Evolutionary conservation across 2,113 vertebrate genomes (phyloP).

Genomic region (Cnemophilus loriae): DNA sequence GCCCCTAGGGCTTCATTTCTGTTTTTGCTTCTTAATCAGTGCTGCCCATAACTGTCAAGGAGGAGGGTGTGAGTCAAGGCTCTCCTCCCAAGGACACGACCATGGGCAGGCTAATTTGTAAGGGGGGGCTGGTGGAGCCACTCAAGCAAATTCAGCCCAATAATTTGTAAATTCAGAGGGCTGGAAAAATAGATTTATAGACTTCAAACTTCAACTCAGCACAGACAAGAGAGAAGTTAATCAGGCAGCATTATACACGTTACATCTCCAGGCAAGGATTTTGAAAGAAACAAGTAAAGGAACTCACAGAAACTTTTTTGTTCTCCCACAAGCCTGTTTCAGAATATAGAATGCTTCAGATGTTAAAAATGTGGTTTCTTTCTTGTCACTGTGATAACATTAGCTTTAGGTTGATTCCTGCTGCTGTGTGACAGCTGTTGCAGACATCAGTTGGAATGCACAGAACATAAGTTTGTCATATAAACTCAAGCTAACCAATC

Average conservation of each 20-base stretch:
- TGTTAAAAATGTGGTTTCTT: not conserved
- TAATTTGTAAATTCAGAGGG: not conserved
- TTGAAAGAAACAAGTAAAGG: not conserved
- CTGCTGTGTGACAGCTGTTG: conserved; percentile 20
- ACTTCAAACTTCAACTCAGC: not conserved
- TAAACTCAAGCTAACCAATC: not conserved
- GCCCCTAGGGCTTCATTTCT: not conserved
- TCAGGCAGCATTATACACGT: not conserved
- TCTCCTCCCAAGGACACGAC: not conserved
- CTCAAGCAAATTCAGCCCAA: not conserved
- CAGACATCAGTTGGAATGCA: not conserved
- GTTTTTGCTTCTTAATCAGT: accelerated
- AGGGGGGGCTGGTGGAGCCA: not conserved
- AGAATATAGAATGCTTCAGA: not conserved
- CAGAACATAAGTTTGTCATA: not conserved
- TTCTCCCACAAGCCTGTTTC: not conserved
- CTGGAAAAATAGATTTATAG: not conserved
- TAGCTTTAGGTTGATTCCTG: conserved; percentile 3
- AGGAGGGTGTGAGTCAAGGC: not conserved
- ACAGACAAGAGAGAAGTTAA: not conserved
- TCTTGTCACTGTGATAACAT: conserved; percentile 19
- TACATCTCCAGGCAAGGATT: not conserved
- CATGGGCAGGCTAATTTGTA: not conserved
- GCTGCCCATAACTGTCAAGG: not conserved
- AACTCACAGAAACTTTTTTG: not conserved